phyloP scores from a whole-genome alignment of 2,797 vertebrate species.

The Onychomys torridus region DNA sequence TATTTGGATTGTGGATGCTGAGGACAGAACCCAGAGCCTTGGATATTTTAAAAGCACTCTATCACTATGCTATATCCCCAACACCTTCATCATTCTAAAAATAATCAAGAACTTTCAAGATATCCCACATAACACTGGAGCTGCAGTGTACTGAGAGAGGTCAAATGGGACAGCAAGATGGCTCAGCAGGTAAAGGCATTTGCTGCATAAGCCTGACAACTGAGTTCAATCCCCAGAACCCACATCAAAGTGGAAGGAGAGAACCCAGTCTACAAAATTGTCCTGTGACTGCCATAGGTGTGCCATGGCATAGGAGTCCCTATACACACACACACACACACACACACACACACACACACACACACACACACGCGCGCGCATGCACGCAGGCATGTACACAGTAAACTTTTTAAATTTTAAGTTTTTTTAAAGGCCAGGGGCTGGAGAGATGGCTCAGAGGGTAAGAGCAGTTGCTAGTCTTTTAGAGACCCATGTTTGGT shows the following conservation, averaged over 20 bases:
- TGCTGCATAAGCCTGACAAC: neutral
- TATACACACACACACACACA: fast-evolving
- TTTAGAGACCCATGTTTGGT: neutral
- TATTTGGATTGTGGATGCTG: neutral
- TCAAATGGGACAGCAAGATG: neutral
- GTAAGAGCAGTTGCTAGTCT: neutral
- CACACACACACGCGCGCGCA: fast-evolving
- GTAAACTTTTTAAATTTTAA: neutral
- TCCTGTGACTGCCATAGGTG: neutral
- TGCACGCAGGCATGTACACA: neutral
- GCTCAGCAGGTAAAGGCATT: neutral
- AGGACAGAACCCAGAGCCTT: neutral
- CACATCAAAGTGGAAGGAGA: neutral
- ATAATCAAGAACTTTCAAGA: neutral
- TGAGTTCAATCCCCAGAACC: neutral
- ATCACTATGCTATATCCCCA: neutral
- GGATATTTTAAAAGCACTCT: neutral
- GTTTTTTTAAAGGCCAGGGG: neutral
- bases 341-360: fast-evolving
- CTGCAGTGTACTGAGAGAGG: neutral
- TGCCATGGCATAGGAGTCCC: neutral
- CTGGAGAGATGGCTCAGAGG: neutral
- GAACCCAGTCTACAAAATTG: neutral
- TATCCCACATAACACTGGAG: neutral
- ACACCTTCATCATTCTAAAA: neutral